Conservation (phyloP, 2,888 invertebrate genomes). For the Helicoverpa assulta region DNA sequence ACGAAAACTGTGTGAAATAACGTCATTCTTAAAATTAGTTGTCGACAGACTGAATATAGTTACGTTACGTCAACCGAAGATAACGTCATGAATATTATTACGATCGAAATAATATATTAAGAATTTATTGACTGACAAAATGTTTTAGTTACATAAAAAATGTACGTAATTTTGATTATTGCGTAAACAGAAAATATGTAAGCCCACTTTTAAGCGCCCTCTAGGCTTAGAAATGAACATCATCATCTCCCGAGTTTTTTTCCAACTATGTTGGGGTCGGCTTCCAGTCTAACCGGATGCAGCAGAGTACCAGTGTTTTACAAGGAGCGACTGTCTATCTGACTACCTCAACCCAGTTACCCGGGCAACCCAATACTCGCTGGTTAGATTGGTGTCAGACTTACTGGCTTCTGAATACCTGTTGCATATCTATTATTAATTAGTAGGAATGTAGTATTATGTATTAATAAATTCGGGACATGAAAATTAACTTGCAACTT, state of each 20-base stretch:
- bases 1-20: slow-evolving; percentile 76
- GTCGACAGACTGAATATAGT: slow-evolving; percentile 56
- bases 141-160: not conserved
- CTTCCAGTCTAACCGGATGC: too few relatives aligned
- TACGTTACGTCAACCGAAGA: slow-evolving; percentile 37
- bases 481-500: not conserved
- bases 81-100: slow-evolving; percentile 48
- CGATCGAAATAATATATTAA: not conserved
- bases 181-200: not conserved
- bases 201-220: not conserved
- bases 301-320: too few relatives aligned
- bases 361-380: too few relatives aligned
- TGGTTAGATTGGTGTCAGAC: too few relatives aligned
- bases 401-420: too few relatives aligned
- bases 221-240: not conserved
- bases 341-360: too few relatives aligned
- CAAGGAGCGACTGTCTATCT: too few relatives aligned
- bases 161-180: not conserved
- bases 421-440: too few relatives aligned
- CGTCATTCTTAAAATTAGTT: slow-evolving; percentile 88
- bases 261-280: too few relatives aligned
- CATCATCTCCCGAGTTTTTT: too few relatives aligned
- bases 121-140: not conserved
- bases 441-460: too few relatives aligned
- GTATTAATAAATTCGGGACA: too few relatives aligned